These are phyloP conservation scores for Sinonovacula constricta DNA, from an alignment of 1,140 invertebrate genomes.

Conservation along the genomic window DNA sequence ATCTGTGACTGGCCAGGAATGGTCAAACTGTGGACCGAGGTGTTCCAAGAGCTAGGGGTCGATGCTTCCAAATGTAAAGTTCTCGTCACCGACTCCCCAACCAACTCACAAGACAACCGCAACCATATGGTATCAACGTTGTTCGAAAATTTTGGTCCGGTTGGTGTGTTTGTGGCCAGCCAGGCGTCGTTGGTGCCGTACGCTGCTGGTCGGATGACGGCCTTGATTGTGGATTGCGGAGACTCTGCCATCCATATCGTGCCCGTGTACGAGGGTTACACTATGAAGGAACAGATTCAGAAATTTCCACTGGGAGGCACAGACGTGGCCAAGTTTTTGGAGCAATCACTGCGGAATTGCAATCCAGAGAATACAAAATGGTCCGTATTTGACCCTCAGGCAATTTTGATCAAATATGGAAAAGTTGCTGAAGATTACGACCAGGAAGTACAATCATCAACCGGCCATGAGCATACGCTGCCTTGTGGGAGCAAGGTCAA, in stretches of 20 bases:
- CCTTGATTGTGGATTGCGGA: slow-evolving; percentile 92
- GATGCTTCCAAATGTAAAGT: no score
- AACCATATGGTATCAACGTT: no score
- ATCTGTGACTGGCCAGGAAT: no score
- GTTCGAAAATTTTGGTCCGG: no score
- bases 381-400: slow-evolving; percentile 78
- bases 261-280: slow-evolving; percentile 91
- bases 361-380: slow-evolving; percentile 91
- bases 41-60: no score
- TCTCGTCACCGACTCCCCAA: no score
- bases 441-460: slow-evolving; percentile 79
- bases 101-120: no score
- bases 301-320: slow-evolving; percentile 94
- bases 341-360: slow-evolving; percentile 95
- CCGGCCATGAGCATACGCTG: slow-evolving; percentile 77
- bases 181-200: slow-evolving; percentile 83
- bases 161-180: no score
- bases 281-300: slow-evolving; percentile 87
- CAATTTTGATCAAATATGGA: slow-evolving; percentile 88
- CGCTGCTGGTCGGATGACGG: slow-evolving; percentile 89
- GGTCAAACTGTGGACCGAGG: no score
- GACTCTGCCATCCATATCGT: slow-evolving; percentile 93
- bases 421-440: slow-evolving; percentile 77
- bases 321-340: slow-evolving; percentile 96
- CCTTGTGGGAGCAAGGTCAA: slow-evolving; percentile 79